phyloP scores from a whole-genome alignment of 1,140 invertebrate genomes.

The Copidosoma floridanum region DNA sequence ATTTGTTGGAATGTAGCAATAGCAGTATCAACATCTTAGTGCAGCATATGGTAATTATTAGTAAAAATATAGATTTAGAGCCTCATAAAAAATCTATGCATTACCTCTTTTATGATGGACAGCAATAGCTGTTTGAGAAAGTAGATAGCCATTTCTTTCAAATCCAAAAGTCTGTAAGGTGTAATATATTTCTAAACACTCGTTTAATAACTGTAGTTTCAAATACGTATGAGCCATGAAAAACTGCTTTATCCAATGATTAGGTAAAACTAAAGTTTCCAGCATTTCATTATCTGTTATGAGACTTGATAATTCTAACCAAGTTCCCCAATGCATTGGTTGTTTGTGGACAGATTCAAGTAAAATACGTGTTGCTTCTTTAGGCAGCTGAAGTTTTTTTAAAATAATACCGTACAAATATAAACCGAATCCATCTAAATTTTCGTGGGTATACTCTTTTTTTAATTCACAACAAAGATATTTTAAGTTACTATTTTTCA shows the following conservation, averaged over 20 bases:
- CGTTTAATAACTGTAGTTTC: constrained; percentile 87
- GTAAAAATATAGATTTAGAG: constrained; percentile 12
- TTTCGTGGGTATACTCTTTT: constrained; percentile 61
- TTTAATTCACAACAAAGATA: constrained; percentile 60
- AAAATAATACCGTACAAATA: constrained; percentile 91
- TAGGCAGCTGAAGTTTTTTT: constrained; percentile 79
- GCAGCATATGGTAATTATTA: constrained; percentile 12
- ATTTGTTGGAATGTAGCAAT: constrained; percentile 81
- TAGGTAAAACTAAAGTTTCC: constrained; percentile 69
- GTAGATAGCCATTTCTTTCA: constrained; percentile 83
- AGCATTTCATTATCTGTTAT: constrained; percentile 76
- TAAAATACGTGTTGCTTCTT: constrained; percentile 73
- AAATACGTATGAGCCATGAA: constrained; percentile 89
- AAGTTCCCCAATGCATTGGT: constrained; percentile 89
- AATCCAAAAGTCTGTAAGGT: constrained; percentile 78
- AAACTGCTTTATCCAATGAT: constrained; percentile 94
- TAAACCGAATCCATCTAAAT: constrained; percentile 82
- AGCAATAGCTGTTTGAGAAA: constrained; percentile 87
- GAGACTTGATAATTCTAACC: constrained; percentile 86
- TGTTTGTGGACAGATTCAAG: constrained; percentile 73
- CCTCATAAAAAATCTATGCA: neutral
- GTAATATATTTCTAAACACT: constrained; percentile 81
- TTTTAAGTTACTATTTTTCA: constrained; percentile 60
- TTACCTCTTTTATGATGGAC: constrained; percentile 89
- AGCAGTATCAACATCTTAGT: constrained; percentile 84